Conservation (phyloP, 2,888 invertebrate species). For the Panopea generosa region DNA sequence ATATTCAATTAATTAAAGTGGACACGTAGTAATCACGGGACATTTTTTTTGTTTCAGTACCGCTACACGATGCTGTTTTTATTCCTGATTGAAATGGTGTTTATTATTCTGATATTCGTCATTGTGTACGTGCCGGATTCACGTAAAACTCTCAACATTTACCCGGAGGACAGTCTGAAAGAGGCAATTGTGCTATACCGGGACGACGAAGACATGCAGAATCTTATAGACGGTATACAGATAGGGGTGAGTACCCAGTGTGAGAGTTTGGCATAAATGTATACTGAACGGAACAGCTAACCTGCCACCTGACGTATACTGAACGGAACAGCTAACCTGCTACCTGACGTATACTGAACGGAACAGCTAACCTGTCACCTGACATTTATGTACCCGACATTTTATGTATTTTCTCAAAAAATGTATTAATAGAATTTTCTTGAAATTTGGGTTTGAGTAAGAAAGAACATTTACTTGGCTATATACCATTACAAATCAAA, state of each 20-base stretch:
- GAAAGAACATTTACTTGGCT: too few species aligned
- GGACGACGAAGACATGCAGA: conserved; percentile 76
- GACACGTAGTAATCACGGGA: background rate
- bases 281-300: too few species aligned
- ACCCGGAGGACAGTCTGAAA: conserved; percentile 73
- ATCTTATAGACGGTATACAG: conserved; percentile 77
- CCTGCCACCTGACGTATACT: too few species aligned
- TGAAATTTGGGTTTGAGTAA: too few species aligned
- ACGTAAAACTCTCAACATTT: conserved; percentile 63
- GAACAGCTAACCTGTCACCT: too few species aligned
- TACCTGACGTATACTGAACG: too few species aligned
- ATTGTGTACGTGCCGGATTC: conserved; percentile 74
- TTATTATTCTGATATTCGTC: conserved; percentile 73
- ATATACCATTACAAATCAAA: too few species aligned
- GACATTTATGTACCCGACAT: too few species aligned
- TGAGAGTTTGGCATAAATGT: too few species aligned
- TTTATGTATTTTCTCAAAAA: too few species aligned
- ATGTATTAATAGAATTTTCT: too few species aligned
- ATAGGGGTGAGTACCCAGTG: conserved; percentile 67
- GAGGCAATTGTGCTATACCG: conserved; percentile 75
- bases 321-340: too few species aligned
- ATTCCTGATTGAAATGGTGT: conserved; percentile 69
- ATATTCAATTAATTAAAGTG: background rate
- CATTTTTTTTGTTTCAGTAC: conserved; percentile 69
- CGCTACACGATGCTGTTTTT: conserved; percentile 66